Base-by-base conservation (phyloP, 2,113 vertebrate species). In the Oxyura jamaicensis region DNA sequence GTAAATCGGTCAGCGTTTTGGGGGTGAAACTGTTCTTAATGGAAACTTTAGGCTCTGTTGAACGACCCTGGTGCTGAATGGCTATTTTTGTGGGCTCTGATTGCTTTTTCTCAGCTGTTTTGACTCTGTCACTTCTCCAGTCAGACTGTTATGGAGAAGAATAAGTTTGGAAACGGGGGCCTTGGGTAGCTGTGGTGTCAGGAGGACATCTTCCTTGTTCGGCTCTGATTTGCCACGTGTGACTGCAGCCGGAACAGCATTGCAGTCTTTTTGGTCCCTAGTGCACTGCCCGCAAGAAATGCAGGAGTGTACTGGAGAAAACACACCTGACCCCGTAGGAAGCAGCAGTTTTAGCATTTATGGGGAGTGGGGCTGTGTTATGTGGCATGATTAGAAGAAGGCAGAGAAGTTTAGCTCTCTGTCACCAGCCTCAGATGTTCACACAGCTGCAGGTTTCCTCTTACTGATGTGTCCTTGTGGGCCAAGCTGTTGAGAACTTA, bases 11-110 rank as follows among this genome's bases (percentile, higher is more conserved):
- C 58, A 85, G 62, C 22, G 4, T 90, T 92, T 90, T 0, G 0
- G 25, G 25, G 80, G 41, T 48, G 36, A 68, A 86, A 39, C 15
- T 4, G 33, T 66, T 72, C 41, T 26, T 87, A 73, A 79, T 87
- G 74, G 86, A 73, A 96, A 42, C 62, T 84, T 87, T 41, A 86
- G 77, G 71, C 79, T 87, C 74, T 28, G 18, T 66, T 96, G 88
- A 2, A 44, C 86, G 68, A 83, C 65, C 55, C n/a, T 92, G 78
- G 15, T n/a, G 42, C 68, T 39, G 50, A 59, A 28, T 60, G 44
- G 48, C 33, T 78, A 1, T 4, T 1, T 84, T 68, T 88, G 73
- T 69, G 76, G 62, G 17, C 36, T 93, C 62, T 41, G 31, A 50
- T 76, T 82, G 66, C 19, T 62, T 86, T 97, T 90, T 55, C 76